A percentile compares a stretch with the other conserved stretches of the same genome.
Evolutionary conservation across 2,888 invertebrate genomes (phyloP).

Genomic region (Nycteola revayana): DNA sequence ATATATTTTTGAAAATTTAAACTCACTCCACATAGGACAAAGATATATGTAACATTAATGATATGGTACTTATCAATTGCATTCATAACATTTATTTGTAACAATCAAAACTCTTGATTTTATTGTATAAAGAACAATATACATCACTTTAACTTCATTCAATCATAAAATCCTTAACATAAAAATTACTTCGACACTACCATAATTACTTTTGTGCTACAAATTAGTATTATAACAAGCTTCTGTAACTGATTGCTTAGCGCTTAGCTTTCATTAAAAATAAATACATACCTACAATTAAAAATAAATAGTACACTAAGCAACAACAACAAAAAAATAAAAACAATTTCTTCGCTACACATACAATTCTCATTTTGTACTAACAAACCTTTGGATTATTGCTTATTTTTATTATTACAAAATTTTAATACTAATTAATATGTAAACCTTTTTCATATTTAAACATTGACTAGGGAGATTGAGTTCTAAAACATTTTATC

Average conservation of each 20-base stretch:
- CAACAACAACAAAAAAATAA: conserved; percentile 18
- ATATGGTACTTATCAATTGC: conserved; percentile 52
- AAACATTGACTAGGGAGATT: no score
- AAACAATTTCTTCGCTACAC: conserved; percentile 26
- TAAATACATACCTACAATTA: conserved; percentile 7
- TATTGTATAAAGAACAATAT: not conserved
- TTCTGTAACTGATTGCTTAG: not conserved
- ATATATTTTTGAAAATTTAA: conserved; percentile 46
- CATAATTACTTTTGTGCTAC: not conserved
- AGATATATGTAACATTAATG: conserved; percentile 53
- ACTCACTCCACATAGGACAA: conserved; percentile 52
- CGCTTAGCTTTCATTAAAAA: not conserved
- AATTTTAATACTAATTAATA: not conserved
- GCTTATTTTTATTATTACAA: conserved; percentile 9
- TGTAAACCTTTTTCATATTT: no score
- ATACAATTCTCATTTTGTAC: conserved; percentile 36
- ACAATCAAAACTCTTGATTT: conserved; percentile 8
- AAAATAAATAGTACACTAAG: not conserved
- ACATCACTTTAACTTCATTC: no score
- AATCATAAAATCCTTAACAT: no score
- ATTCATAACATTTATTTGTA: conserved; percentile 29
- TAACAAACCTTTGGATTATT: conserved; percentile 37
- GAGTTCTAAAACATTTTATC: no score
- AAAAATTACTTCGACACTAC: not conserved
- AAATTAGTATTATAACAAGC: not conserved